Base-by-base conservation (phyloP, 2,888 invertebrate genomes). In the Sussaba pulchella region DNA sequence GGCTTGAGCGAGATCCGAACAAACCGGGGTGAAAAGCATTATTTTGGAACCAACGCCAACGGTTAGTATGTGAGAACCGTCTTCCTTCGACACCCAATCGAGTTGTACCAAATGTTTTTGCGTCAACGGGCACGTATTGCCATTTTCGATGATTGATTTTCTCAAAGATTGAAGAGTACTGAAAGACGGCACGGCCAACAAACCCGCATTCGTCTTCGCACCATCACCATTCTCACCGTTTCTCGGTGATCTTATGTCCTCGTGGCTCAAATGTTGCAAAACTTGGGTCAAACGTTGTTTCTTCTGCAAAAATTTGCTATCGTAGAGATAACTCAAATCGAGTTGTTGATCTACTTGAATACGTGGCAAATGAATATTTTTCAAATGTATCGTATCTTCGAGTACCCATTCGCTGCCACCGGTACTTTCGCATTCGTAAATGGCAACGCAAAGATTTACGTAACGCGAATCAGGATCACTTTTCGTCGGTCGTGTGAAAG, bases 11-110 rank as follows among this genome's bases (percentile, higher is more conserved):
- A 99, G 94, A 92, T 99, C 98, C 84, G 97, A 98, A 1, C 98
- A 98, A 0, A 99, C 97, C 0, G 98, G 97, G 0, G 99, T 98
- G 86, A 98, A 99, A 6, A 99, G 93, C 91, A 98, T 94, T 45
- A 99, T 97, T 92, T 98, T 97, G 78, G 97, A 98, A 0, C 98
- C 99, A 43, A 99, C 98, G 0, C 98, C 98, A 0, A 99, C 98
- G 0, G 99, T 99, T 45, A 99, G 93, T 86, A 99, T 98, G 91
- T 99, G 99, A 0, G 98, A 98, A 0, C 99, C 99, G 91, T 99
- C 99, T 92, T 99, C 99, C 86, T 99, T 98, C 0, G 99, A 99
- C 10, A 99, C 99, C 99, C 99, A 99, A 93, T 99, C 99, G 45
- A 99, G 93, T 90, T 99, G 99, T 0, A 99, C 98, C 26, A 98